Percentiles rank a stretch among this genome's conserved stretches.
These are phyloP conservation scores for Drosophila leonis DNA, from an alignment of 2,888 invertebrate species.

Conservation along the genomic window DNA sequence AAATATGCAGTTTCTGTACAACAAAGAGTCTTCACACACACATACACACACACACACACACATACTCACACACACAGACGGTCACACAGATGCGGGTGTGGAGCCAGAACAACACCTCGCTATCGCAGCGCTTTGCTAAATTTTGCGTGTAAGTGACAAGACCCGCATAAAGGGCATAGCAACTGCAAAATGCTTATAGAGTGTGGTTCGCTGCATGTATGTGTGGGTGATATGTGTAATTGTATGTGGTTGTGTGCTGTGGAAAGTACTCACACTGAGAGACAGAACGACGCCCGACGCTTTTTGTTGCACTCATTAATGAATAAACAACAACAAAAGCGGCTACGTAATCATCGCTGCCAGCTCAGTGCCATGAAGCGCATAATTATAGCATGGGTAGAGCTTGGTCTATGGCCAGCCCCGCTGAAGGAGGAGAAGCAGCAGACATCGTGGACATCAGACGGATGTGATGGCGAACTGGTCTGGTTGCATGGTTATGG, in stretches of 20 bases:
- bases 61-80: not conserved
- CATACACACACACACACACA: not conserved
- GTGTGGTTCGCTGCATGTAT: slow-evolving; percentile 29
- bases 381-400: slow-evolving; percentile 64
- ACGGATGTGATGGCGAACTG: slow-evolving; percentile 23
- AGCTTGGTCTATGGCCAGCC: slow-evolving; percentile 2
- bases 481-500: slow-evolving; percentile 20
- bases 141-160: slow-evolving; percentile 79
- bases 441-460: slow-evolving; percentile 2
- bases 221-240: slow-evolving; percentile 21
- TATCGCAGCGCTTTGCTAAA: slow-evolving; percentile 75
- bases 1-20: slow-evolving; percentile 79
- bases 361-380: slow-evolving; percentile 69
- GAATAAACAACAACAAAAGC: slow-evolving; percentile 71
- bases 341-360: slow-evolving; percentile 72
- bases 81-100: slow-evolving; percentile 47
- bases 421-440: not conserved
- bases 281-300: slow-evolving; percentile 36
- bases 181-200: slow-evolving; percentile 57
- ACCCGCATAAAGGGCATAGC: slow-evolving; percentile 69
- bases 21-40: slow-evolving; percentile 47
- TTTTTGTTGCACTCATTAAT: slow-evolving; percentile 78
- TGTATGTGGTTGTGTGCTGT: slow-evolving; percentile 28
- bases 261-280: slow-evolving; percentile 29
- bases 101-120: slow-evolving; percentile 62